Percentiles rank a stretch among this genome's conserved stretches.
These are phyloP conservation scores for Sebastes ruberrimus DNA, from an alignment of 2,797 vertebrate species.

Conservation along the genomic window DNA sequence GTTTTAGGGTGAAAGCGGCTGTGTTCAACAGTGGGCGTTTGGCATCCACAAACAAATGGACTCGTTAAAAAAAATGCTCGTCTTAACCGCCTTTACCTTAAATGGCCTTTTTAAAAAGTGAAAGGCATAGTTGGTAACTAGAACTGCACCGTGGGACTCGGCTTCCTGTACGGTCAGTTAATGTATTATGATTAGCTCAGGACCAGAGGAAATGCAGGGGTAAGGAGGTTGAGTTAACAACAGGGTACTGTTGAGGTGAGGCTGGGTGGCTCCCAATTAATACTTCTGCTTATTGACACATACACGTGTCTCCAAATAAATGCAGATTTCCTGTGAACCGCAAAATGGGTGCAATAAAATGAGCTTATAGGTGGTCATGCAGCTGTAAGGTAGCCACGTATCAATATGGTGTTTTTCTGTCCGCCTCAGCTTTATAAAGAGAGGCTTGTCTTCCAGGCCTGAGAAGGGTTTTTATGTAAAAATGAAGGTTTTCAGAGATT, in stretches of 20 bases:
- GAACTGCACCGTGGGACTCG: conserved; percentile 54
- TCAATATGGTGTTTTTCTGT: conserved; percentile 54
- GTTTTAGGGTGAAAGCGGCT: conserved; percentile 67
- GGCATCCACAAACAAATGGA: conserved; percentile 53
- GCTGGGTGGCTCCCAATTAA: conserved; percentile 62
- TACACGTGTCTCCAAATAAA: conserved; percentile 63
- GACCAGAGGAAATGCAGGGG: conserved; percentile 65
- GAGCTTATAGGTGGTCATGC: conserved; percentile 35
- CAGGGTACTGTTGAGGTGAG: conserved; percentile 58
- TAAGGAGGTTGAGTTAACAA: conserved; percentile 62
- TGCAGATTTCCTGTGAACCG: conserved; percentile 56
- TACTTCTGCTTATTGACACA: conserved; percentile 61
- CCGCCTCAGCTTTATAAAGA: conserved; percentile 17
- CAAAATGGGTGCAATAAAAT: conserved; percentile 63
- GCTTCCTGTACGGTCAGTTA: conserved; percentile 71
- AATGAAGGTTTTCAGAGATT: not conserved
- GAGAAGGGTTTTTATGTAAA: not conserved
- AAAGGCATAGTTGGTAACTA: conserved; percentile 60
- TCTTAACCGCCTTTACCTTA: conserved; percentile 55
- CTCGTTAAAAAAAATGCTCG: conserved; percentile 60
- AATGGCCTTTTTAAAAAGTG: conserved; percentile 65
- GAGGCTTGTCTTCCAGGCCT: not conserved
- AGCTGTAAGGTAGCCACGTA: conserved; percentile 20
- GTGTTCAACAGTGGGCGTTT: conserved; percentile 58
- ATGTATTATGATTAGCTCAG: conserved; percentile 75